These are phyloP conservation scores for Alces alces DNA, from an alignment of 2,113 vertebrate species.

Conservation along the genomic window DNA sequence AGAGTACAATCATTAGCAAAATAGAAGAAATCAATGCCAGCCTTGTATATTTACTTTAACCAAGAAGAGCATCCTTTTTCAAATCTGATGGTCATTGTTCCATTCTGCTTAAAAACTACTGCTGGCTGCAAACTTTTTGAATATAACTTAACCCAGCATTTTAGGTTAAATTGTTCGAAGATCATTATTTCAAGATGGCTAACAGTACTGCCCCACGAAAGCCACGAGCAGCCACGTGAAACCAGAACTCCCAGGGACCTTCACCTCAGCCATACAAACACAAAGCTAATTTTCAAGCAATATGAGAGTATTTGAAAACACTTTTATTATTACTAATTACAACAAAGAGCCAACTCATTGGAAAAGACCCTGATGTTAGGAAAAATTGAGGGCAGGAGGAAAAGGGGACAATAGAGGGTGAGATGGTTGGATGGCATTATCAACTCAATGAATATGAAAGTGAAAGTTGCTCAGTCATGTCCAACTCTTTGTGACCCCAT, in stretches of 20 bases:
- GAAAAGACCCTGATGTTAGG: background rate
- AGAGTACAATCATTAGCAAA: constrained; percentile 58
- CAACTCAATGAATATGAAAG: background rate
- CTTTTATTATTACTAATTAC: background rate
- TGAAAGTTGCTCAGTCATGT: background rate
- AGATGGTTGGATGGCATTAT: background rate
- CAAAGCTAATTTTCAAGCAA: background rate
- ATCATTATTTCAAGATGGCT: background rate
- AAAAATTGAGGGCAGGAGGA: background rate
- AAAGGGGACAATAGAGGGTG: background rate
- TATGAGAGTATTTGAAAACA: background rate
- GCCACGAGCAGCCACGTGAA: background rate
- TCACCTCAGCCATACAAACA: background rate
- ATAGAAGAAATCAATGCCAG: constrained; percentile 58
- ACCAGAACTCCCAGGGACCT: background rate
- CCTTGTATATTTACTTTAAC: constrained; percentile 66
- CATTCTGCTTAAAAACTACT: constrained; percentile 33
- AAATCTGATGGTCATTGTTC: constrained; percentile 3
- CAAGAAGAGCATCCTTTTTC: constrained; percentile 55
- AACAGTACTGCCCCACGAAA: background rate
- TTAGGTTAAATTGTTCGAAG: background rate
- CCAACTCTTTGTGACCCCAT: background rate
- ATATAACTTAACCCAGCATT: background rate
- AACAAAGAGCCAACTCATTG: background rate
- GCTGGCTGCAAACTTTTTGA: background rate